phyloP scores from a whole-genome alignment of 2,888 invertebrate genomes.

The Desoria tigrina region DNA sequence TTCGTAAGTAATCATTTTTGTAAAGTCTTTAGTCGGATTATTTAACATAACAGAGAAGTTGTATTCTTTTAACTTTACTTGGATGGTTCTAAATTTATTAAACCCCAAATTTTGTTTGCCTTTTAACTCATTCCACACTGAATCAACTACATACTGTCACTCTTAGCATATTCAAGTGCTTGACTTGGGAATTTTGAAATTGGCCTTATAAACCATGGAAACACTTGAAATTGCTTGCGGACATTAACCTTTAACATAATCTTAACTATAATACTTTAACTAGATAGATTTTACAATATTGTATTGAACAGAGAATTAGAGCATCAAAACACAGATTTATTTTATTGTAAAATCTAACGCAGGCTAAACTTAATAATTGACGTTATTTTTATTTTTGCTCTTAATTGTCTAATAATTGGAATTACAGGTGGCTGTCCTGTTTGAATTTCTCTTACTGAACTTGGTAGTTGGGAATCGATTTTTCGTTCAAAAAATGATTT shows the following conservation, averaged over 20 bases:
- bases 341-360: neutral
- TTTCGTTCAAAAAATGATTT: too few relatives aligned
- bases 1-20: too few relatives aligned
- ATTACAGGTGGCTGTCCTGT: neutral
- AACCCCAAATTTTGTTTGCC: too few relatives aligned
- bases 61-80: too few relatives aligned
- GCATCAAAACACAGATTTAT: neutral
- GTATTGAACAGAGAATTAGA: too few relatives aligned
- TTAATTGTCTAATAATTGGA: neutral
- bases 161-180: slow-evolving; percentile 30
- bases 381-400: neutral
- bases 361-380: neutral
- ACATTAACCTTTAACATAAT: slow-evolving; percentile 19
- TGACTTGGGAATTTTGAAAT: slow-evolving; percentile 30
- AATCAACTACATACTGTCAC: too few relatives aligned
- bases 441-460: neutral
- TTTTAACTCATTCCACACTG: too few relatives aligned
- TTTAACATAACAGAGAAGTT: too few relatives aligned
- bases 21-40: too few relatives aligned
- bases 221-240: slow-evolving; percentile 28
- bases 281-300: neutral
- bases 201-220: slow-evolving; percentile 26
- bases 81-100: too few relatives aligned
- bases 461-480: too few relatives aligned
- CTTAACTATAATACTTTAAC: neutral